Conservation (phyloP, 1,140 invertebrate species). For the Mylabris phalerata region DNA sequence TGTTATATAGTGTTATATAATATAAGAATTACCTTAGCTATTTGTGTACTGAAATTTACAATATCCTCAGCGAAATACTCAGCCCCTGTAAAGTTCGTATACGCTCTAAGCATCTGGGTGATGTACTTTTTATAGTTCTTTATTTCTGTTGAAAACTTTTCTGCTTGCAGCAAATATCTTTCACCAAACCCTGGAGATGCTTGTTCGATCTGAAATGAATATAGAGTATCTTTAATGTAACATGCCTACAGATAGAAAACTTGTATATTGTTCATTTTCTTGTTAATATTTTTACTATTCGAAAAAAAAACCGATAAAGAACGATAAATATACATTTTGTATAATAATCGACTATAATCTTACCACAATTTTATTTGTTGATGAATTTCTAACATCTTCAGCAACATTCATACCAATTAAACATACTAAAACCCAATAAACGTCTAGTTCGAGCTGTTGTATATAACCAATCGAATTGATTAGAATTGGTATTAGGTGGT, state of each 20-base stretch:
- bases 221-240: background rate
- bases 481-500: constrained; percentile 41
- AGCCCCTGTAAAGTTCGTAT: constrained; percentile 43
- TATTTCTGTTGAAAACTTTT: constrained; percentile 54
- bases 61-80: constrained; percentile 59
- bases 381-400: constrained; percentile 58
- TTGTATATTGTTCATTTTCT: background rate
- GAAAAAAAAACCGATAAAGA: too few relatives aligned
- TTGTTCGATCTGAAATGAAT: constrained; percentile 53
- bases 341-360: constrained; percentile 18
- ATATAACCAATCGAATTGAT: constrained; percentile 44
- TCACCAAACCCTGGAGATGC: constrained; percentile 60
- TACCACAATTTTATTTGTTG: constrained; percentile 56
- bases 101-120: constrained; percentile 49
- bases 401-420: constrained; percentile 57
- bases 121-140: constrained; percentile 55
- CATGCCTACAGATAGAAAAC: background rate
- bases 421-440: constrained; percentile 50
- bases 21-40: constrained; percentile 53
- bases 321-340: background rate
- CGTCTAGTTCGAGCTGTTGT: constrained; percentile 48
- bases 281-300: background rate
- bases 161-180: constrained; percentile 53
- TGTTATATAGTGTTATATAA: background rate
- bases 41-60: constrained; percentile 58